Percentiles rank a stretch among this genome's conserved stretches.
Conservation (phyloP, 1,140 invertebrate species). For the Drosophila bocqueti region DNA sequence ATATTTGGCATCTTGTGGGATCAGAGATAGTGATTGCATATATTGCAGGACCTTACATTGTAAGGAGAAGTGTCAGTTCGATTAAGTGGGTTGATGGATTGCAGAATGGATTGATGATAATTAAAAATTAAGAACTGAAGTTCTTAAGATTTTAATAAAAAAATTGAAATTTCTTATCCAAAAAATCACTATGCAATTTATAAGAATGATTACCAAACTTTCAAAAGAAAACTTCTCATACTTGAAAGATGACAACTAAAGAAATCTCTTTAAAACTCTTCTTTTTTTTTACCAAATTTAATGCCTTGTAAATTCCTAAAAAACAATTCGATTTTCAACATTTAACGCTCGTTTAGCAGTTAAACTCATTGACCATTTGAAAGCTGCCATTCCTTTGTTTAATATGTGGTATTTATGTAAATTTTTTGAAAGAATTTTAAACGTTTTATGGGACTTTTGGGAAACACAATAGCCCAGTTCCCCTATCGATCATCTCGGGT, state of each 20-base stretch:
- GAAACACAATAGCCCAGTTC: constrained; percentile 42
- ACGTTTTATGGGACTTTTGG: constrained; percentile 40
- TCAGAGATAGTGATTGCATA: constrained; percentile 1
- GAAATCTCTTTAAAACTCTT: neutral
- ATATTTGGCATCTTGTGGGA: constrained; percentile 32
- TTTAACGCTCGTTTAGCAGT: constrained; percentile 25
- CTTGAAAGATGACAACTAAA: neutral
- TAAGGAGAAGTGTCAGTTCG: neutral
- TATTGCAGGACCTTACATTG: constrained; percentile 1
- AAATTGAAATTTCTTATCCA: too few species aligned
- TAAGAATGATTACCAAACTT: neutral
- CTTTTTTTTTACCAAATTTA: neutral
- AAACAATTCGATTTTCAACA: constrained; percentile 3
- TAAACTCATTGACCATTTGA: constrained; percentile 2
- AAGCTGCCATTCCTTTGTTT: constrained; percentile 29
- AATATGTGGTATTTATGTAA: constrained; percentile 39
- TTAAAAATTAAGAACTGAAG: neutral
- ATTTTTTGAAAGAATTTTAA: constrained; percentile 48
- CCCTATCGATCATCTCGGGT: constrained; percentile 58
- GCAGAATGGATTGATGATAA: neutral
- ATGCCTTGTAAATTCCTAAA: neutral
- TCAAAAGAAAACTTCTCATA: neutral
- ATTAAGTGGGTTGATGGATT: neutral
- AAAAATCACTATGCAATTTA: too few species aligned
- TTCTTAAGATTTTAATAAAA: neutral